Base-by-base conservation (phyloP, 2,797 vertebrate genomes). In the Rousettus madagascariensis region DNA sequence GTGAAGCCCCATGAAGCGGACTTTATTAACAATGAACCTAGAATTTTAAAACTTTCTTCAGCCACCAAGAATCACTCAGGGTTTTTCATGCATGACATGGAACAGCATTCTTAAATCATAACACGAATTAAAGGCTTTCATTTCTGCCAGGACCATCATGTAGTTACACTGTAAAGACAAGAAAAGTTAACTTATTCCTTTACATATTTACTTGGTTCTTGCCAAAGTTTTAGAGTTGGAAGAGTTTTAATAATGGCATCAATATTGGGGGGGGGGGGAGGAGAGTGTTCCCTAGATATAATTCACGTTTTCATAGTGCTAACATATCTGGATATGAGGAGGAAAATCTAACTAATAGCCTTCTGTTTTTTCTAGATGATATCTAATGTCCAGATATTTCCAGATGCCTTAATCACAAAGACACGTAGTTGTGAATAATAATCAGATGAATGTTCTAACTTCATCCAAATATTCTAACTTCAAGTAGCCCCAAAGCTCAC, bases 211-310 rank as follows among this genome's bases (percentile, higher is more conserved):
- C 65, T 65, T 68, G 5, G 33, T 89, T 30, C 20, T n/a, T 94
- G 79, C 69, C 82, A 86, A 77, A 84, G 63, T 66, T 90, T 94
- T 65, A 74, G 36, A 36, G 26, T 89, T 59, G 15, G 38, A 79
- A 84, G 65, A 65, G 20, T 93, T 90, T 80, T 90, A 55, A 80
- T 80, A 94, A 79, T 74, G 57, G 12, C 15, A 79, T 87, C 75
- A 41, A 41, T 13, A 69, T 84, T 91, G 38, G 38, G 38, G 38
- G 38, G 5, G 38, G 38, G 38, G 38, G 38, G 38, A 38, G 33
- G 33, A 6, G 38, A 6, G 41, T 77, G 33, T 65, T 78, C 68
- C 12, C 68, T 86, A 63, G 24, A 74, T 85, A 71, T 2, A 57
- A 55, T n/a, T 88, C 74, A 78, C 66, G 55, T 17, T 72, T 80